Evolutionary conservation across 2,113 vertebrate genomes (phyloP).

Genomic region (Perca schrenkii): DNA sequence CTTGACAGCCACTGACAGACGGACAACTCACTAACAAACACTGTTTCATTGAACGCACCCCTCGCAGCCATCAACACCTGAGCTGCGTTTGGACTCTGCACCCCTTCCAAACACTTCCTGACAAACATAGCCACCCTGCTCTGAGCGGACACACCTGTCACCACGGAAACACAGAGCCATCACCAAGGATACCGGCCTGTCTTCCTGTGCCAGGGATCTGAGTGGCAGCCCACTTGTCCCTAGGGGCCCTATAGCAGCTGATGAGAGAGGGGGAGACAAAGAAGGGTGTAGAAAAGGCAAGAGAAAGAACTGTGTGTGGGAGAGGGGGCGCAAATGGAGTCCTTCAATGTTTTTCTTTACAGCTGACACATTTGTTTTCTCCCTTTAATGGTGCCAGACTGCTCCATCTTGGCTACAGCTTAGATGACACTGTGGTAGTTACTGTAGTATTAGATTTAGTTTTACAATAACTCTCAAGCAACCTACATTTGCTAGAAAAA

Average conservation of each 20-base stretch:
- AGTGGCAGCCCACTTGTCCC: conserved; percentile 65
- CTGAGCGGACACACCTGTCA: conserved; percentile 80
- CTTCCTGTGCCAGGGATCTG: conserved; percentile 68
- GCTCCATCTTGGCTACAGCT: conserved; percentile 17
- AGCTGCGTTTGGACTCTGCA: conserved; percentile 65
- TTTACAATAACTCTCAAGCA: neutral
- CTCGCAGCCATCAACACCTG: conserved; percentile 74
- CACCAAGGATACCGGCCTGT: conserved; percentile 74
- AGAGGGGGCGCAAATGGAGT: conserved; percentile 35
- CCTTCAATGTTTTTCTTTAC: conserved; percentile 28
- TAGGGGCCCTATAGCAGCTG: conserved; percentile 67
- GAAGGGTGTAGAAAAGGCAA: conserved; percentile 55
- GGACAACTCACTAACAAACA: conserved; percentile 63
- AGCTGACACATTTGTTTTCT: conserved; percentile 39
- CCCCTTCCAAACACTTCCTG: conserved; percentile 74
- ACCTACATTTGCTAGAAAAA: neutral
- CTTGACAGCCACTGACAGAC: conserved; percentile 61
- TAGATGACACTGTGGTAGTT: conserved; percentile 16
- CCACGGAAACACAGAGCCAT: conserved; percentile 72
- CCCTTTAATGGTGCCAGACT: conserved; percentile 22
- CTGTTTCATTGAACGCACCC: conserved; percentile 48
- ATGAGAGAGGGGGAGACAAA: conserved; percentile 73
- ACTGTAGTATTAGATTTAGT: neutral
- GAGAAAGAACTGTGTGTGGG: conserved; percentile 40
- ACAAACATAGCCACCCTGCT: conserved; percentile 71